A percentile compares a stretch with the other conserved stretches of the same genome.
Conservation (phyloP, 1,140 invertebrate species). For the Vollenhovia emeryi region DNA sequence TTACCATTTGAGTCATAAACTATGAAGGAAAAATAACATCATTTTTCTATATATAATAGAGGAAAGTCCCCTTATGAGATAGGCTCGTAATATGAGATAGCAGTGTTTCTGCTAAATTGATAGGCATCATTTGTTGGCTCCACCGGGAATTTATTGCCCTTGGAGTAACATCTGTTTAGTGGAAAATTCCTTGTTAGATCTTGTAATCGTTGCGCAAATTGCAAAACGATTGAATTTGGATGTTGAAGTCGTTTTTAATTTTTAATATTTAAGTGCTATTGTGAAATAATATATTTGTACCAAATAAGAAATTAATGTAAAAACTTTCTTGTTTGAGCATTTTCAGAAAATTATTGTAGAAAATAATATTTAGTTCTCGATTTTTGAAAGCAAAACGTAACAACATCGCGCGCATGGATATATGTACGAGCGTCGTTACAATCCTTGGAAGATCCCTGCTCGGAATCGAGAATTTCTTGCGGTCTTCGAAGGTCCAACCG, state of each 20-base stretch:
- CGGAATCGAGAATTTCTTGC: constrained; percentile 51
- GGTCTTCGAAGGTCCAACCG: constrained; percentile 10
- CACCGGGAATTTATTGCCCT: no score
- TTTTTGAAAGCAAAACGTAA: constrained; percentile 21
- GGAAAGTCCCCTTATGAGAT: no score
- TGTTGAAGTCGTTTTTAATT: not conserved
- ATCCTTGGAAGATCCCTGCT: constrained; percentile 27
- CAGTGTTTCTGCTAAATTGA: no score
- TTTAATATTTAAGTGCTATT: not conserved
- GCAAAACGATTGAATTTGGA: no score
- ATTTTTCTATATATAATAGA: not conserved
- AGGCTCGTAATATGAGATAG: no score
- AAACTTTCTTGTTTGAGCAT: not conserved
- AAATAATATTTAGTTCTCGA: not conserved
- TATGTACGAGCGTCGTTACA: constrained; percentile 47
- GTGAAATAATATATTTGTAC: not conserved
- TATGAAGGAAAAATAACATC: not conserved
- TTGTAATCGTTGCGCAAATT: no score
- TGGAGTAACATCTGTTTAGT: no score
- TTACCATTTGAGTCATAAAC: not conserved
- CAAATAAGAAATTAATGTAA: not conserved
- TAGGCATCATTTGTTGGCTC: no score
- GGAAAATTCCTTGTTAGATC: no score
- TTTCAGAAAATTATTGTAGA: not conserved
- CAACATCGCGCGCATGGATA: constrained; percentile 32